A percentile compares a stretch with the other conserved stretches of the same genome.
Evolutionary conservation across 2,113 vertebrate species (phyloP).

Genomic region (Taurulus bubalis): DNA sequence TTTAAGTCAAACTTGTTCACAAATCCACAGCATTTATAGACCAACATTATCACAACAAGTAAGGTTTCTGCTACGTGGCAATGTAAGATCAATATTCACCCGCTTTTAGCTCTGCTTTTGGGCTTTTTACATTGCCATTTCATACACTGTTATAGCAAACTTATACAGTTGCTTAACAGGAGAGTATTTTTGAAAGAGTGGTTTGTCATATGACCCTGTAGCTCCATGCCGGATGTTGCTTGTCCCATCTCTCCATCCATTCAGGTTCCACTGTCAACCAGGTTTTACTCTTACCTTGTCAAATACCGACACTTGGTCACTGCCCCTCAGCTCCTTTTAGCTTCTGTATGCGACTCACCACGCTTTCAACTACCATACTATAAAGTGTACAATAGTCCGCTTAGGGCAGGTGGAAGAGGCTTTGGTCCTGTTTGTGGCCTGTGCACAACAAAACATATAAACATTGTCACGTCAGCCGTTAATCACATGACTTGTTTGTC

Average conservation of each 20-base stretch:
- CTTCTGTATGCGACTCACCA: too few relatives aligned
- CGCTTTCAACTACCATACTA: too few relatives aligned
- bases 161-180: not conserved
- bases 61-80: not conserved
- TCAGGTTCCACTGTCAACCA: not conserved
- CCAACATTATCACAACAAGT: not conserved
- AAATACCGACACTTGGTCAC: too few relatives aligned
- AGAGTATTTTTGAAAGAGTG: not conserved
- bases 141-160: not conserved
- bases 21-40: not conserved
- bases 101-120: not conserved
- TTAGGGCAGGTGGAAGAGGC: too few relatives aligned
- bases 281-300: too few relatives aligned
- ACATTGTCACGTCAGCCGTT: too few relatives aligned
- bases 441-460: too few relatives aligned
- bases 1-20: not conserved
- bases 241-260: not conserved
- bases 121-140: not conserved
- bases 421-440: too few relatives aligned
- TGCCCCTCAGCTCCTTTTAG: too few relatives aligned
- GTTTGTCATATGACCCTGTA: not conserved
- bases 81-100: not conserved
- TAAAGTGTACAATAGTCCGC: too few relatives aligned
- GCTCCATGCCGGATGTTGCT: too few relatives aligned
- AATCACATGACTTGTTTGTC: too few relatives aligned